Evolutionary conservation across 2,113 vertebrate species (phyloP), one percentile per base, ranked within the genome.

Genomic region (Ibidorhyncha struthersii): DNA sequence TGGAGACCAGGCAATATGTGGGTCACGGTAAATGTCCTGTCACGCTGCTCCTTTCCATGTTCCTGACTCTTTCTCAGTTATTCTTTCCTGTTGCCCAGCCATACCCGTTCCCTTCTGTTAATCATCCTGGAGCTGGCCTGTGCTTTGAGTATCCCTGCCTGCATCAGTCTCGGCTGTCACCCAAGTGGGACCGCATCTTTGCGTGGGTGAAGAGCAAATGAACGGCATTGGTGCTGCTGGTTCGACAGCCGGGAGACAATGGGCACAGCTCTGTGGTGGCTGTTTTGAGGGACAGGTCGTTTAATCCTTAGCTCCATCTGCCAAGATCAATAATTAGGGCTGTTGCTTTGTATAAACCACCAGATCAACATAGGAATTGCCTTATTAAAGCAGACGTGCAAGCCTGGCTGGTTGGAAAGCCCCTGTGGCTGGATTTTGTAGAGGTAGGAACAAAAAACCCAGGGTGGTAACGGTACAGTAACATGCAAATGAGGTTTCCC

Each of bases 181-280:
- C 4, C 3, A 8, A 3, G 6, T 10, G 30, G 55, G 76, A 69
- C 62, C 8, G 0, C 13, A 8, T 17, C 36, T 63, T 29, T 13
- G 10, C 2, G 3, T 10, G 81, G 40, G 49, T 66, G 45, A 82
- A 83, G 40, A 83, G 50, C 0, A 23, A 69, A 36, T 4, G 62
- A 52, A 47, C 0, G 1, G 1, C 0, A 0, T 34, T 29, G 56
- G 66, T 67, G 82, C 81, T 80, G 80, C 89, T 20, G 38, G 47
- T 6, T 34, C 1, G n/a, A 26, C 61, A 58, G 69, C 34, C 4
- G 1, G 47, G 74, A 19, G 41, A 34, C 0, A 0, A 2, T 11
- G 43, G 69, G 61, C 80, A 19, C 19, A 16, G 83, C 47, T n/a
- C n/a, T 2, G 2, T 3, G 0, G 63, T 1, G 59, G 12, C 86